phyloP scores from a whole-genome alignment of 2,797 vertebrate genomes.

The Chromis chromis region DNA sequence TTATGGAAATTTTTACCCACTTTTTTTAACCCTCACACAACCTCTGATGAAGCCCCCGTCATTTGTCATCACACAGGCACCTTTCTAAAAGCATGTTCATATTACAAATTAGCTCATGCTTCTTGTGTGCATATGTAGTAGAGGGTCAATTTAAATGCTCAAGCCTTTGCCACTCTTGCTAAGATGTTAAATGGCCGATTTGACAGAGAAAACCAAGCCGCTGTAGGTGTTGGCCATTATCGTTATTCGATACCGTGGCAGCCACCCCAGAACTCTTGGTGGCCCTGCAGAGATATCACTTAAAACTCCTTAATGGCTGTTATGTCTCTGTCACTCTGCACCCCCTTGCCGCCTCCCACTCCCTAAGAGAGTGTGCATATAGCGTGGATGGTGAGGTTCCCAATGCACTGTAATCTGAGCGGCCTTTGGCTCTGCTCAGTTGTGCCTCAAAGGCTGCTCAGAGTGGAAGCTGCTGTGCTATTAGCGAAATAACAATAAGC shows the following conservation, averaged over 20 bases:
- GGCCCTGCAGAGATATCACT: conserved; percentile 50
- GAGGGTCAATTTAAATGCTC: background rate
- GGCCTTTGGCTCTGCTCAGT: conserved; percentile 49
- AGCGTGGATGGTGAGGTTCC: conserved; percentile 29
- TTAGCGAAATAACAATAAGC: conserved; percentile 66
- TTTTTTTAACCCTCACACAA: background rate
- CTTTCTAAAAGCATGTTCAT: too few species aligned
- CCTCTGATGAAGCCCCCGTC: background rate
- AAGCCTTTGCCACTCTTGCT: background rate
- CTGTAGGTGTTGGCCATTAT: conserved; percentile 28
- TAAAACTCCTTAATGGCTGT: conserved; percentile 49
- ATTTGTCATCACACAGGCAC: too few species aligned
- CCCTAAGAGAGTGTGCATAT: conserved; percentile 10
- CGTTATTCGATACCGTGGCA: conserved; percentile 35
- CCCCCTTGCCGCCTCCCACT: conserved; percentile 29
- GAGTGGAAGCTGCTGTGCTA: conserved; percentile 53
- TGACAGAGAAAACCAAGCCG: conserved; percentile 17
- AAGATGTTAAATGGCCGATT: conserved; percentile 19
- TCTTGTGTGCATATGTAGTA: background rate
- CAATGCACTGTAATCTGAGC: conserved; percentile 55
- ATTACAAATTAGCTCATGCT: too few species aligned
- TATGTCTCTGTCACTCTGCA: conserved; percentile 46
- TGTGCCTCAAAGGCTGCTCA: conserved; percentile 43
- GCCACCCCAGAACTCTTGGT: conserved; percentile 39
- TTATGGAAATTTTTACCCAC: background rate